These are phyloP conservation scores for Serrognathus titanus DNA, from an alignment of 2,888 invertebrate species.

Conservation along the genomic window DNA sequence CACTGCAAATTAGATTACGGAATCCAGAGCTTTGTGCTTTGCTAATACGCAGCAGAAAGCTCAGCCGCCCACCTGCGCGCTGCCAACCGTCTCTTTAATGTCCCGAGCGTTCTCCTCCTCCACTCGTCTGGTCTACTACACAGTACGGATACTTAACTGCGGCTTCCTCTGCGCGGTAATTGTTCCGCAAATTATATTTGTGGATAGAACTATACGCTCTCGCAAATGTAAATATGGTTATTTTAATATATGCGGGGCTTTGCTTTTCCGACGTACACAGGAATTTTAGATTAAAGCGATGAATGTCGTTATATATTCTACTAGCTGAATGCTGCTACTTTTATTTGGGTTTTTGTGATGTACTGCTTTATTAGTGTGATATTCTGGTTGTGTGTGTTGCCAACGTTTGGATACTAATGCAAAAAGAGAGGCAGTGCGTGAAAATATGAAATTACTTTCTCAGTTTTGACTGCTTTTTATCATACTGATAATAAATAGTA, in stretches of 20 bases:
- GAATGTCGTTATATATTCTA: not conserved
- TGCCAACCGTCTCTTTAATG: slow-evolving; percentile 30
- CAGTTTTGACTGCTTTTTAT: too few species aligned
- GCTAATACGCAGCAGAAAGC: slow-evolving; percentile 48
- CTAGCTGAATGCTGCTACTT: too few species aligned
- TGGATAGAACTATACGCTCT: slow-evolving; percentile 45
- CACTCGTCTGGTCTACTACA: slow-evolving; percentile 31
- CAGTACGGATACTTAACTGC: slow-evolving; percentile 46
- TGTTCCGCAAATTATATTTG: slow-evolving; percentile 50
- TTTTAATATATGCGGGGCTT: slow-evolving; percentile 39
- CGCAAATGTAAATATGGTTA: slow-evolving; percentile 44
- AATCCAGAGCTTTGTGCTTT: slow-evolving; percentile 48
- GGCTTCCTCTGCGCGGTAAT: slow-evolving; percentile 48
- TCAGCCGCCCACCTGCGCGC: slow-evolving; percentile 34
- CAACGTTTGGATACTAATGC: too few species aligned
- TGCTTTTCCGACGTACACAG: slow-evolving; percentile 11
- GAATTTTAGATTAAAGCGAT: slow-evolving; percentile 18
- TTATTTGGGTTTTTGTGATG: too few species aligned
- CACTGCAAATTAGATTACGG: slow-evolving; percentile 50
- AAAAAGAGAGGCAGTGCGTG: too few species aligned
- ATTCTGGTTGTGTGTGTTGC: too few species aligned
- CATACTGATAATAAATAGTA: too few species aligned
- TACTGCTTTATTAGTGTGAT: too few species aligned
- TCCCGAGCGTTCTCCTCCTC: slow-evolving; percentile 22
- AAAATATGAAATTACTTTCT: too few species aligned